Evolutionary conservation across 2,888 invertebrate genomes (phyloP).

Genomic region (Branchellion lobata): DNA sequence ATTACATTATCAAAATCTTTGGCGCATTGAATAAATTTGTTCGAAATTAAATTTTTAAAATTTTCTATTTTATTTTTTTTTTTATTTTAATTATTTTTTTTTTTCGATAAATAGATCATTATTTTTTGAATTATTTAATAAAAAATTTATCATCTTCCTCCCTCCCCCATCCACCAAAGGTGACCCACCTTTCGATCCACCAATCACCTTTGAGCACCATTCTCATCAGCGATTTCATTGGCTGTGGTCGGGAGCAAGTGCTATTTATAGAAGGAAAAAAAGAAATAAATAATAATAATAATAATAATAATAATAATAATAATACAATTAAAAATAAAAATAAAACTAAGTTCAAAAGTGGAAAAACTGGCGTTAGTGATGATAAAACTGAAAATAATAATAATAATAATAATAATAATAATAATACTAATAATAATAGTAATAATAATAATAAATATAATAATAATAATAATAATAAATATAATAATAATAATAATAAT

Average conservation of each 20-base stretch:
- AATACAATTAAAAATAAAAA: slow-evolving; percentile 1
- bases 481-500: background rate
- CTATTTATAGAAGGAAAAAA: background rate
- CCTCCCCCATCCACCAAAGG: background rate
- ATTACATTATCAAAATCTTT: background rate
- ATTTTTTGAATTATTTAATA: too few species aligned
- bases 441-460: too few species aligned
- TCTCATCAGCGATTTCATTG: slow-evolving; percentile 18
- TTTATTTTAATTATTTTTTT: too few species aligned
- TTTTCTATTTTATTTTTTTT: too few species aligned
- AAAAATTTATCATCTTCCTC: background rate
- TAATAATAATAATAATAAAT: too few species aligned
- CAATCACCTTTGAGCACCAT: background rate
- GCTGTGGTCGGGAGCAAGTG: slow-evolving; percentile 14
- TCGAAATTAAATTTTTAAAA: background rate
- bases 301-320: slow-evolving; percentile 20
- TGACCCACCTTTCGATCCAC: background rate
- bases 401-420: background rate
- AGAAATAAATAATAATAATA: background rate
- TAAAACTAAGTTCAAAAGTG: background rate
- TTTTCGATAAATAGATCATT: too few species aligned
- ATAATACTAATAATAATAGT: background rate
- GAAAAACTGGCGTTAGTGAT: background rate
- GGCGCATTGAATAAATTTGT: background rate
- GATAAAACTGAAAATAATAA: background rate